phyloP scores from a whole-genome alignment of 2,888 invertebrate species.

The Tetropium fuscum region DNA sequence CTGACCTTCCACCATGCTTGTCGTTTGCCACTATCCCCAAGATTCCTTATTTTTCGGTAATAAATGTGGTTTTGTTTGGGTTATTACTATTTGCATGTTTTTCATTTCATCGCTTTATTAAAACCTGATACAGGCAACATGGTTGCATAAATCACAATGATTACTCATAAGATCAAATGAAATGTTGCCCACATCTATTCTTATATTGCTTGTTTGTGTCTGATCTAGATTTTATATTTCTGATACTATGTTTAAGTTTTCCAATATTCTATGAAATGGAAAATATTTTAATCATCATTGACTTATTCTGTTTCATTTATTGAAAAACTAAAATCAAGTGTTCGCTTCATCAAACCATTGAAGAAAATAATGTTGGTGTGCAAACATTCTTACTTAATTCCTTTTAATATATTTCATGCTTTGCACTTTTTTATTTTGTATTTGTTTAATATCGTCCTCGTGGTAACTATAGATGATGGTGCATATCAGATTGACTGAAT shows the following conservation, averaged over 20 bases:
- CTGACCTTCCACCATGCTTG: conserved; percentile 63
- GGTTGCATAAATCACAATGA: background rate
- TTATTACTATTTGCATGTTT: conserved; percentile 29
- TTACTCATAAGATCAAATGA: no score
- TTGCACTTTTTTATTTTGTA: conserved; percentile 6
- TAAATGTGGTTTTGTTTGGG: conserved; percentile 53
- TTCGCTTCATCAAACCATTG: no score
- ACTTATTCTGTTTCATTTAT: no score
- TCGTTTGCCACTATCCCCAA: conserved; percentile 60
- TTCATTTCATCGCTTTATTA: conserved; percentile 12
- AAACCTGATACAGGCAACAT: background rate
- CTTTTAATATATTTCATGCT: conserved; percentile 9
- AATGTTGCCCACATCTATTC: no score
- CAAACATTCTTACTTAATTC: conserved; percentile 1
- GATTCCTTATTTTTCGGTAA: conserved; percentile 63
- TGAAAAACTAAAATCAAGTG: no score
- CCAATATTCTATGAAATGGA: background rate
- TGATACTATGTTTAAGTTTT: background rate
- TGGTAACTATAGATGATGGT: no score
- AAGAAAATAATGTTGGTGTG: conserved; percentile 8
- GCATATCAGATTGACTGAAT: no score
- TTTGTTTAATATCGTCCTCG: no score
- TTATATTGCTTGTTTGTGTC: no score
- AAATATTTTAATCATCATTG: background rate
- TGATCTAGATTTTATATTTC: background rate